Evolutionary conservation across 2,113 vertebrate species (phyloP).

Genomic region (Atrichornis clamosus): DNA sequence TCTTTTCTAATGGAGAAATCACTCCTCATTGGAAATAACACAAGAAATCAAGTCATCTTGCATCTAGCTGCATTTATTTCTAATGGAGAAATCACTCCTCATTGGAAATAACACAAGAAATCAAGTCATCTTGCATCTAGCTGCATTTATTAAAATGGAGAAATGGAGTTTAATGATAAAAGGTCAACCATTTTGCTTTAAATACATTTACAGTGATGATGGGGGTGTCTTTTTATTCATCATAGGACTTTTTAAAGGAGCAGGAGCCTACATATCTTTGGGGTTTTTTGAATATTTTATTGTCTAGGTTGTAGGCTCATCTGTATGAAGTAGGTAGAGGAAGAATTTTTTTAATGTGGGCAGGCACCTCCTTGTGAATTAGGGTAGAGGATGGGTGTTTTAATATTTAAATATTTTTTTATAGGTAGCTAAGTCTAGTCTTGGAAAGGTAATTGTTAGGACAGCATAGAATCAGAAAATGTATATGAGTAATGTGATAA

Average conservation of each 20-base stretch:
- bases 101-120: background rate
- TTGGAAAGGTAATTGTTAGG: background rate
- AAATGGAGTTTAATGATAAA: background rate
- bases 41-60: background rate
- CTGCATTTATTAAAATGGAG: background rate
- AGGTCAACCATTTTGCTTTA: background rate
- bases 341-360: background rate
- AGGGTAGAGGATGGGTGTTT: background rate
- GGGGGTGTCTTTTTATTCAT: background rate
- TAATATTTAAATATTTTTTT: background rate
- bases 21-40: background rate
- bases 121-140: background rate
- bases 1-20: background rate
- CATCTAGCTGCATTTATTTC: background rate
- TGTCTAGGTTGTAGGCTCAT: background rate
- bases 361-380: background rate
- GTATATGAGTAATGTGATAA: background rate
- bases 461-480: background rate
- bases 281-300: background rate
- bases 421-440: background rate
- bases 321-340: background rate
- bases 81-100: background rate
- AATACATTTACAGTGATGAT: background rate
- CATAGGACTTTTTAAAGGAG: background rate
- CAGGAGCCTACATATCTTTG: background rate